Conservation (phyloP, 30 jellyfish, hydroid and myxozoan genomes). For the Turritopsis dohrnii region DNA sequence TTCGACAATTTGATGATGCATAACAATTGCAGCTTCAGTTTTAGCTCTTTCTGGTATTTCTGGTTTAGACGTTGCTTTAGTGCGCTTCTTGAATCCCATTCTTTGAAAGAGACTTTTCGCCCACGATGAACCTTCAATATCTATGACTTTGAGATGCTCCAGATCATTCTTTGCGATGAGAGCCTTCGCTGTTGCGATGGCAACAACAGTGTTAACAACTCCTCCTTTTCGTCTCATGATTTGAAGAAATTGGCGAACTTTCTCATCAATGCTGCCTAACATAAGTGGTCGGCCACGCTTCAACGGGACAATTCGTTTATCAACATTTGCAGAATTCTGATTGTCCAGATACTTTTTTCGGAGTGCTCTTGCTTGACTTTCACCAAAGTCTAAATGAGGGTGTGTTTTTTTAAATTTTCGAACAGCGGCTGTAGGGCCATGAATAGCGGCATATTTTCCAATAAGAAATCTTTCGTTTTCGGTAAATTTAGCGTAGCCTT, state of each 20-base stretch:
- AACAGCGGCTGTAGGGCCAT: slow-evolving; percentile 26
- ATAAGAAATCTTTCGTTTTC: slow-evolving; percentile 17
- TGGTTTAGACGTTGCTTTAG: background rate
- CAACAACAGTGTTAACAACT: slow-evolving; percentile 5
- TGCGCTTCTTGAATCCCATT: slow-evolving; percentile 22
- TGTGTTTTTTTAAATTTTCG: slow-evolving; percentile 12
- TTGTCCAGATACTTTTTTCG: slow-evolving; percentile 5
- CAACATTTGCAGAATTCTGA: background rate
- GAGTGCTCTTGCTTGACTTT: background rate
- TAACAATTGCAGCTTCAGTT: slow-evolving; percentile 9
- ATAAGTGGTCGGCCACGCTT: slow-evolving; percentile 13
- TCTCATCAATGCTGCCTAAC: background rate
- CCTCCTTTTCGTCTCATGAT: slow-evolving; percentile 1
- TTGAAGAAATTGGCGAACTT: background rate
- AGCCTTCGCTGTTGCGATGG: slow-evolving; percentile 26
- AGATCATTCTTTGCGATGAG: slow-evolving; percentile 15
- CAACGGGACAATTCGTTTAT: background rate
- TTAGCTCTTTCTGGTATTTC: slow-evolving; percentile 28
- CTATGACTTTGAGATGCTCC: background rate
- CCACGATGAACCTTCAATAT: slow-evolving; percentile 23
- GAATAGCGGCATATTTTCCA: slow-evolving; percentile 27
- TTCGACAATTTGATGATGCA: slow-evolving; percentile 2
- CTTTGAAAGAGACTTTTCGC: slow-evolving; percentile 25
- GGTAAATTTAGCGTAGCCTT: background rate
- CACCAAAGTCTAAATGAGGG: slow-evolving; percentile 10